Evolutionary conservation across 1,140 invertebrate genomes (phyloP).

Genomic region (Bombyx mori): DNA sequence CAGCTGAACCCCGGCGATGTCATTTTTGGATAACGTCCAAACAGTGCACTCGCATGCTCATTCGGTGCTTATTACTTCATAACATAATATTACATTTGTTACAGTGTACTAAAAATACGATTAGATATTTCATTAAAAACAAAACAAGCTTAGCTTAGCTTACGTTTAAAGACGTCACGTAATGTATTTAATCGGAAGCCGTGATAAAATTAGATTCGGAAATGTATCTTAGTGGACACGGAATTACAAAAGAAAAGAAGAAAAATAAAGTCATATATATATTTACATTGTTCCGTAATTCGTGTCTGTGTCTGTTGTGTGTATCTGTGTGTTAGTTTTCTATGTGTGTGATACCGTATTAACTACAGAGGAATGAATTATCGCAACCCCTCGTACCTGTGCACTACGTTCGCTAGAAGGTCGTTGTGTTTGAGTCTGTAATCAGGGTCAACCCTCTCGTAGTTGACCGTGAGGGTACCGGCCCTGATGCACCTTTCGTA

Average conservation of each 20-base stretch:
- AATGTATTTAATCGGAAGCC: slow-evolving; percentile 4
- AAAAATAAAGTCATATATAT: slow-evolving; percentile 12
- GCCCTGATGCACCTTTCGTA: slow-evolving; percentile 92
- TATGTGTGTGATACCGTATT: background rate
- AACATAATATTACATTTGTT: slow-evolving; percentile 28
- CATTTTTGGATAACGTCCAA: slow-evolving; percentile 14
- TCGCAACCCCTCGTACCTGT: slow-evolving; percentile 78
- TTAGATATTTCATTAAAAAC: slow-evolving; percentile 33
- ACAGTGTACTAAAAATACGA: slow-evolving; percentile 30
- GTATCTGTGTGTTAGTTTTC: slow-evolving; percentile 3
- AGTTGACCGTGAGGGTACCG: slow-evolving; percentile 95
- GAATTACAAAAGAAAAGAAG: slow-evolving; percentile 14
- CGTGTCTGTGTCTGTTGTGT: slow-evolving; percentile 7
- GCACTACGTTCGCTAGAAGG: slow-evolving; percentile 93
- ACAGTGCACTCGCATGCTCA: slow-evolving; percentile 57
- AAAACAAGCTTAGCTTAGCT: slow-evolving; percentile 39
- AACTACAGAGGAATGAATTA: slow-evolving; percentile 1
- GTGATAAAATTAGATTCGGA: slow-evolving; percentile 1
- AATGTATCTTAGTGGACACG: slow-evolving; percentile 5
- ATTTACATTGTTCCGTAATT: slow-evolving; percentile 12
- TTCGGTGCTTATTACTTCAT: slow-evolving; percentile 36
- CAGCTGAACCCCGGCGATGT: slow-evolving; percentile 3
- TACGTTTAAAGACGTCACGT: slow-evolving; percentile 16
- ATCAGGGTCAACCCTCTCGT: slow-evolving; percentile 91
- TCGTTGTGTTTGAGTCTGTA: slow-evolving; percentile 96